Base-by-base conservation (phyloP, 2,797 vertebrate species). In the Rhadinocentrus ornatus region DNA sequence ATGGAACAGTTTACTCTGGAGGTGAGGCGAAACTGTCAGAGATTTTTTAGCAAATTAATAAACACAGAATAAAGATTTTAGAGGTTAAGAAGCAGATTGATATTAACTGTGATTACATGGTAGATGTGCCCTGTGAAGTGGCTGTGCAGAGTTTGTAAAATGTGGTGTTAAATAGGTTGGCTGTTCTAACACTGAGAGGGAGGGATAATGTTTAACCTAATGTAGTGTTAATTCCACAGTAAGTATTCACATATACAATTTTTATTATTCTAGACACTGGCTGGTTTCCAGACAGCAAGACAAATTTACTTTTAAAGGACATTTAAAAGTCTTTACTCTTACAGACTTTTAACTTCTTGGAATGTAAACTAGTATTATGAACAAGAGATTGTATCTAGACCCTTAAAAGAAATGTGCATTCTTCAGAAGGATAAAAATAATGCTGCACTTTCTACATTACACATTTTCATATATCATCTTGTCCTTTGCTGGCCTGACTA, bases 1-100 rank as follows among this genome's bases (percentile, higher is more conserved):
- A 94, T 22, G 95, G 94, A 0, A 93, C 95, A 0, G 93, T 97
- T 74, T 96, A 95, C 81, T 97, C 95, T 0, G 96, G 95, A 80
- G 96, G 96, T 95, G 41, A 79, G 78, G 20, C 3, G 26, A 4
- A 18, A 27, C 4, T 52, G 22, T 22, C 31, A 54, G 16, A 57
- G 18, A 27, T 26, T 27, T 54, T 59, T 62, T 8, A 64, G 7
- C 2, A 0, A 29, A 50, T 3, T 13, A 48, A 34, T 31, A 12
- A 53, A n/a, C 9, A 24, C 3, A 56, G 22, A 44, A 62, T 26
- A 13, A n/a, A 9, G 5, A 20, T 15, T 27, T 35, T 35, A 4
- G 54, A 63, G 6, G 13, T 4, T 26, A 13, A 18, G 13, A 16
- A 8, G 6, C 0, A 46, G 44, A 46, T 34, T 16, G 2, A 31